Base-by-base conservation (phyloP, 2,888 invertebrate genomes). In the Cyrtodaria siliqua region DNA sequence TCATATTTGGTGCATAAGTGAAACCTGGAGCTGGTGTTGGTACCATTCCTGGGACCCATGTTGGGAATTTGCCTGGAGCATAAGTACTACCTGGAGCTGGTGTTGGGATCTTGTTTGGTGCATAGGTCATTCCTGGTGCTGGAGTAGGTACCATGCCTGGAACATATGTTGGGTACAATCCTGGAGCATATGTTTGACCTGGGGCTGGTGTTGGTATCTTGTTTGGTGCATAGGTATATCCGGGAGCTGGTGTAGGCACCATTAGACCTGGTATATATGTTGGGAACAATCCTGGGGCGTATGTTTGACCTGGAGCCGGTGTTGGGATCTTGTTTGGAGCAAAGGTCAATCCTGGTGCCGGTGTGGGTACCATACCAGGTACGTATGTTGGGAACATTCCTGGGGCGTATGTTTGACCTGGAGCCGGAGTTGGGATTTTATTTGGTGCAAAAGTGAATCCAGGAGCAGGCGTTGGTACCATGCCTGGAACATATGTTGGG, bases 191-290 rank as follows among this genome's bases (percentile, higher is more conserved):
- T 33, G 84, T 84, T 12, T 53, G 44, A 2, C 82, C 80, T 60
- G 84, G 82, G 16, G 74, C 81, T 33, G 79, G 82, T 33, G 82
- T 82, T 53, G 82, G 82, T n/a, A 77, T 68, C 57, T 66, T 74
- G 29, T 72, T 69, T 49, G 81, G 87, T 23, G 83, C 80, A 67
- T 71, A 86, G 16, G 83, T 80, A 0, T 47, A n/a, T 27, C 78
- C 80, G 27, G 83, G 83, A 23, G 83, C 83, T 24, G 78, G 76
- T 63, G 84, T 82, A 38, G 82, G 82, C 9, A 76, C 64, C 77
- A 79, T 81, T n/a, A n/a, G n/a, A 1, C 82, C 82, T 55, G 82
- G 82, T 24, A 79, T 56, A 18, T 40, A 80, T 52, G n/a, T n/a
- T n/a, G n/a, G n/a, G n/a, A n/a, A n/a, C n/a, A n/a, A n/a, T n/a